phyloP scores from a whole-genome alignment of 2,113 vertebrate genomes.

The Psephotus haematonotus region DNA sequence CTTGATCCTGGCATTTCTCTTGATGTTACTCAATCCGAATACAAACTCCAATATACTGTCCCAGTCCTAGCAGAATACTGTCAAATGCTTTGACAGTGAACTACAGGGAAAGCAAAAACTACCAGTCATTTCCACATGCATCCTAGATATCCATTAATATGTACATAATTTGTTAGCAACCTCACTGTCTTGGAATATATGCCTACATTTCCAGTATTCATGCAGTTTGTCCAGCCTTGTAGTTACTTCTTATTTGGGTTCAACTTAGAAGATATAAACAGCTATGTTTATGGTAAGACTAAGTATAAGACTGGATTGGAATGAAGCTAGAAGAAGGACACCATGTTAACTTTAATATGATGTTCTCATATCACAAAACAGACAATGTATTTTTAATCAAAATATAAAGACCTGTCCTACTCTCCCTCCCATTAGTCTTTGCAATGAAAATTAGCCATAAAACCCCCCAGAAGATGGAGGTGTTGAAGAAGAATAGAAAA shows the following conservation, averaged over 20 bases:
- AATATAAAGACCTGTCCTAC: not conserved
- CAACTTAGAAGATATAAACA: not conserved
- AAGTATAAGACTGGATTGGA: not conserved
- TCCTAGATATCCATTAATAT: not conserved
- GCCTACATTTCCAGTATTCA: not conserved
- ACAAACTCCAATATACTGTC: not conserved
- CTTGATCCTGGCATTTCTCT: not conserved
- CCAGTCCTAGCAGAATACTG: not conserved
- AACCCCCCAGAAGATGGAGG: not conserved
- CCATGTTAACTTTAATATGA: not conserved
- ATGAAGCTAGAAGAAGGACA: not conserved
- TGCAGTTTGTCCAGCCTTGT: not conserved
- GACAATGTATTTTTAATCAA: not conserved
- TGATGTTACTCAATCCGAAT: not conserved
- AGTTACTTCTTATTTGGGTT: not conserved
- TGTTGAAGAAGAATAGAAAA: not conserved
- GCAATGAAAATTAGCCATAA: not conserved
- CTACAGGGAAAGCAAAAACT: not conserved
- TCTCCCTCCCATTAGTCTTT: not conserved
- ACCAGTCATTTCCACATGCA: not conserved
- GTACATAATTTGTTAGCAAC: not conserved
- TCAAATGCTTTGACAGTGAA: not conserved
- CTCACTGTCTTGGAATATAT: not conserved
- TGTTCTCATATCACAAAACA: not conserved
- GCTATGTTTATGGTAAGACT: not conserved